Conservation (phyloP, 2,113 vertebrate species). For the Pedionomus torquatus region DNA sequence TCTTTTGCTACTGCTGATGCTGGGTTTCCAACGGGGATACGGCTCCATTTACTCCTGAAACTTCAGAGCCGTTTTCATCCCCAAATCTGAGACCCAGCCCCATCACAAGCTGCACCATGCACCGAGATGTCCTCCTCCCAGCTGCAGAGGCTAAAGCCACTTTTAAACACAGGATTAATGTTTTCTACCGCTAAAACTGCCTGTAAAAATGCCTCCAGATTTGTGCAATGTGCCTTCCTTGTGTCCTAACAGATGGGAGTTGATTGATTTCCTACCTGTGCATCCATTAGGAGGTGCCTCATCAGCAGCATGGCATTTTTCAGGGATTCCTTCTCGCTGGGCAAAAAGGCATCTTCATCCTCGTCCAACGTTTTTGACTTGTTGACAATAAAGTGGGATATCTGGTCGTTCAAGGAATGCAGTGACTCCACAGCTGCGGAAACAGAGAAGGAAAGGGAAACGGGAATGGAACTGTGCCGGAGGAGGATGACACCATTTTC, state of each 20-base stretch:
- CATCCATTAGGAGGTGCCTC: conserved; percentile 90
- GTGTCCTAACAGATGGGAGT: neutral
- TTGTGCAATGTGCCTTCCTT: neutral
- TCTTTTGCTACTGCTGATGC: neutral
- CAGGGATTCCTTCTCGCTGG: conserved; percentile 84
- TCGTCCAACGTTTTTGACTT: conserved; percentile 83
- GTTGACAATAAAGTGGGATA: conserved; percentile 88
- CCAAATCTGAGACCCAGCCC: neutral
- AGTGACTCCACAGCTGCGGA: conserved; percentile 86
- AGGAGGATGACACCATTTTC: neutral
- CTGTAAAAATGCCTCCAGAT: neutral
- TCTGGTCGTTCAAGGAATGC: conserved; percentile 92
- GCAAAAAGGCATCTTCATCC: conserved; percentile 78
- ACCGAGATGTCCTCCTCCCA: neutral
- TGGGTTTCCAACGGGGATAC: neutral
- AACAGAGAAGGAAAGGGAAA: neutral
- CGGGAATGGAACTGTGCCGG: neutral
- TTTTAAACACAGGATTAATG: neutral
- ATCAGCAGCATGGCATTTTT: conserved; percentile 89
- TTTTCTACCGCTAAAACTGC: neutral
- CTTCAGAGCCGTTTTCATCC: conserved; percentile 8
- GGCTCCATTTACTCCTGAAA: neutral
- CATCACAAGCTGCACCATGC: neutral
- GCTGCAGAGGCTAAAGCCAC: neutral
- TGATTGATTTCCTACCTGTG: conserved; percentile 80